These are phyloP conservation scores for Okapia johnstoni DNA, from an alignment of 2,113 vertebrate genomes.

Conservation along the genomic window DNA sequence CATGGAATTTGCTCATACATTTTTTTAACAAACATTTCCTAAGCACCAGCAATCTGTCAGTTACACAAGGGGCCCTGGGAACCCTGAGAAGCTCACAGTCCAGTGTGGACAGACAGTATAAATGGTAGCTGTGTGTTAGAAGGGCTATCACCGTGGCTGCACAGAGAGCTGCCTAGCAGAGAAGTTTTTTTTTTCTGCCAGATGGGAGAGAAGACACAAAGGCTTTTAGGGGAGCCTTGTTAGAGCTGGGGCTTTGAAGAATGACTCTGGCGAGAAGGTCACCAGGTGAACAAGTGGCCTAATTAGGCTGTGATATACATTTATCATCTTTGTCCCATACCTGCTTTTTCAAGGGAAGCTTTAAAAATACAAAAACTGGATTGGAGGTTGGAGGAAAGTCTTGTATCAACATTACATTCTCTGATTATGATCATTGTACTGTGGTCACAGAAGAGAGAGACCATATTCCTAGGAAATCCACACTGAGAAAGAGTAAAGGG, in stretches of 20 bases:
- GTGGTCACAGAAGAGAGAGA: background rate
- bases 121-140: background rate
- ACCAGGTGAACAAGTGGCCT: slow-evolving; percentile 59
- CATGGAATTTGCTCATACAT: background rate
- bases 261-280: slow-evolving; percentile 24
- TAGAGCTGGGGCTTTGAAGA: slow-evolving; percentile 54
- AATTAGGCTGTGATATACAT: slow-evolving; percentile 53
- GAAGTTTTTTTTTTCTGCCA: slow-evolving; percentile 7
- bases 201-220: background rate
- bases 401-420: background rate
- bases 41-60: background rate
- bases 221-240: slow-evolving; percentile 33
- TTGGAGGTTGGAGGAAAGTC: background rate
- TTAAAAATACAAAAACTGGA: slow-evolving; percentile 54
- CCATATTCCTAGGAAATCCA: background rate
- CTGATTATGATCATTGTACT: background rate
- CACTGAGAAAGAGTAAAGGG: background rate
- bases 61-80: background rate
- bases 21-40: background rate
- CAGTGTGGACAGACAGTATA: background rate
- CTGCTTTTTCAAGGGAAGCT: slow-evolving; percentile 53
- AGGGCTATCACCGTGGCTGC: background rate
- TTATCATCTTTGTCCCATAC: slow-evolving; percentile 41
- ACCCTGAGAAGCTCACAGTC: background rate
- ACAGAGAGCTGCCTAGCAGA: background rate